These are phyloP conservation scores for Rana temporaria DNA, from an alignment of 2,113 vertebrate species.

Conservation along the genomic window DNA sequence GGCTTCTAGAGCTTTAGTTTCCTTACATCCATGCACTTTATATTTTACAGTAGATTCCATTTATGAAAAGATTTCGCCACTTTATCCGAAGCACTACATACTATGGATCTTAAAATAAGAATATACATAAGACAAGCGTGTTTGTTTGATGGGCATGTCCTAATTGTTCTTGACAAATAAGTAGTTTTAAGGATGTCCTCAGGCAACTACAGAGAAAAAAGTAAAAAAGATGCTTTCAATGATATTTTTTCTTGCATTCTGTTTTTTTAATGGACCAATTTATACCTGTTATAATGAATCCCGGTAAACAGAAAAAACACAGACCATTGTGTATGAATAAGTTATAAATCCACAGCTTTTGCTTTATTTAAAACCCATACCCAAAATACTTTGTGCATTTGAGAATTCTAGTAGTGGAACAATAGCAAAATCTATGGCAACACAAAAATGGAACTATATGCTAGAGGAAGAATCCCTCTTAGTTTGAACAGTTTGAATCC, in stretches of 20 bases:
- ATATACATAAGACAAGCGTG: conserved; percentile 2
- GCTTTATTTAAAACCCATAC: conserved; percentile 35
- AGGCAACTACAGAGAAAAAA: background rate
- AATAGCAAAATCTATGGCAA: conserved; percentile 22
- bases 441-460: background rate
- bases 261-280: conserved; percentile 20
- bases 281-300: conserved; percentile 45
- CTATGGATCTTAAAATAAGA: conserved; percentile 21
- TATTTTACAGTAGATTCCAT: background rate
- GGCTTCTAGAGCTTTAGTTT: too few species aligned
- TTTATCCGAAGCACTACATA: background rate
- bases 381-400: conserved; percentile 34
- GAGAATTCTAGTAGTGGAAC: conserved; percentile 11
- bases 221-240: conserved; percentile 26
- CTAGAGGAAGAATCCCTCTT: background rate
- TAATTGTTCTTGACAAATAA: conserved; percentile 44
- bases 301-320: conserved; percentile 14
- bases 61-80: conserved; percentile 1
- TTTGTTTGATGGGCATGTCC: conserved; percentile 30
- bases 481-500: conserved; percentile 32
- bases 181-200: conserved; percentile 13
- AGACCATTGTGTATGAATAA: conserved; percentile 41
- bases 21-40: too few species aligned
- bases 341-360: conserved; percentile 30
- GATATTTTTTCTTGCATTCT: conserved; percentile 11